Evolutionary conservation across 2,888 invertebrate genomes (phyloP).

Genomic region (Leuctra nigra): DNA sequence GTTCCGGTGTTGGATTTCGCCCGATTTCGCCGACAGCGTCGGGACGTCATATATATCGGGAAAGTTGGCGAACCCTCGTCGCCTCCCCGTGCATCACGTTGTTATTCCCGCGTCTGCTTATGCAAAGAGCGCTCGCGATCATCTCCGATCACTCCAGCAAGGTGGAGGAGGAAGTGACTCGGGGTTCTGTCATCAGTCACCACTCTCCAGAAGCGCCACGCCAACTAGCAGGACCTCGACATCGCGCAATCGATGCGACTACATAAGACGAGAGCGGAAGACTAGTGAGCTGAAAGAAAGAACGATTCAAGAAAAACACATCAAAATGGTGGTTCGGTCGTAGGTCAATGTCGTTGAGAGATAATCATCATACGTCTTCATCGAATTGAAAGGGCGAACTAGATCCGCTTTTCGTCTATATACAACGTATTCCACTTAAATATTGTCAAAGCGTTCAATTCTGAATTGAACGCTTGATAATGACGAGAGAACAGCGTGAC

Average conservation of each 20-base stretch:
- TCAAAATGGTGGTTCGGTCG: neutral
- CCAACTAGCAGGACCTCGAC: too few relatives aligned
- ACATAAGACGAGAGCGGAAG: too few relatives aligned
- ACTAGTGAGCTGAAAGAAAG: too few relatives aligned
- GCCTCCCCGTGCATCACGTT: conserved; percentile 9
- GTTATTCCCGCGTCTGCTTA: conserved; percentile 5
- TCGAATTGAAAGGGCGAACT: neutral
- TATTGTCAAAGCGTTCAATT: too few relatives aligned
- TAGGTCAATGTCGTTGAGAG: conserved; percentile 5
- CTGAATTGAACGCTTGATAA: too few relatives aligned
- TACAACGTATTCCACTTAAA: too few relatives aligned
- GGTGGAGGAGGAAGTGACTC: conserved; percentile 1
- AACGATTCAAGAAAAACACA: conserved; percentile 9
- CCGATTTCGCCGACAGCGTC: too few relatives aligned
- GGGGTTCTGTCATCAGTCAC: conserved; percentile 6
- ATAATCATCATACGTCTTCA: conserved; percentile 8
- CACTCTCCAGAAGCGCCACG: neutral
- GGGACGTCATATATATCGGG: too few relatives aligned
- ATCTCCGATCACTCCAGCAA: neutral
- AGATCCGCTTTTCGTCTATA: conserved; percentile 1
- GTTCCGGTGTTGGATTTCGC: neutral
- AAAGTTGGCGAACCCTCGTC: neutral
- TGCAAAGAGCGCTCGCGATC: conserved; percentile 7
- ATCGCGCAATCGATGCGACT: neutral
- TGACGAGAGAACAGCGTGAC: too few relatives aligned